A percentile compares a stretch with the other conserved stretches of the same genome.
phyloP scores from a whole-genome alignment of 2,797 vertebrate genomes.

The Anguilla megastoma region DNA sequence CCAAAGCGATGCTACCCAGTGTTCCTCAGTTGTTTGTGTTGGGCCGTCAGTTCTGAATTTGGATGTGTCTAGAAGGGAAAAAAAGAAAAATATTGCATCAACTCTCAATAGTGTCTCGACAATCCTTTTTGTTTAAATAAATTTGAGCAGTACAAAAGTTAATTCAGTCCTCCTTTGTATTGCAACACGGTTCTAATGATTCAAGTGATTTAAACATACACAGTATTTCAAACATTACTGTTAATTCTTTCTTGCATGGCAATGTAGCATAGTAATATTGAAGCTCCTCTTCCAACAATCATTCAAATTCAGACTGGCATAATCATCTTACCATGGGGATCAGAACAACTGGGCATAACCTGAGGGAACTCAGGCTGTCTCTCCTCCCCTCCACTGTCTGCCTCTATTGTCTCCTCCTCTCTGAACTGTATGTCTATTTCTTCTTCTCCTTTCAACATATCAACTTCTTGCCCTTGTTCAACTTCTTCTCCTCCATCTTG shows the following conservation, averaged over 20 bases:
- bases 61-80: conserved; percentile 24
- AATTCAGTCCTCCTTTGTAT: neutral
- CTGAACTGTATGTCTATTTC: no score
- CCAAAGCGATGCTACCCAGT: no score
- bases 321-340: no score
- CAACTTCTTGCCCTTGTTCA: no score
- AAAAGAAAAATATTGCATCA: neutral
- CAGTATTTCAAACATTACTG: neutral
- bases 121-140: conserved; percentile 2
- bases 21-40: neutral
- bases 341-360: no score
- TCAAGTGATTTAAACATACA: conserved; percentile 5
- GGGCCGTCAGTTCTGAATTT: conserved; percentile 17
- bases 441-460: no score
- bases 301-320: no score
- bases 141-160: neutral
- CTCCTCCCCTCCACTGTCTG: no score
- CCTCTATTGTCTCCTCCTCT: no score
- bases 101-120: neutral
- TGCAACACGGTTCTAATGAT: conserved; percentile 1
- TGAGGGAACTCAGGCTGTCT: no score
- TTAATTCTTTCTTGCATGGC: conserved; percentile 4
- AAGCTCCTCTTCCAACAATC: no score
- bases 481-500: no score
- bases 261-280: conserved; percentile 1